Conservation (phyloP, 2,113 vertebrate genomes). For the Heliornis fulica region DNA sequence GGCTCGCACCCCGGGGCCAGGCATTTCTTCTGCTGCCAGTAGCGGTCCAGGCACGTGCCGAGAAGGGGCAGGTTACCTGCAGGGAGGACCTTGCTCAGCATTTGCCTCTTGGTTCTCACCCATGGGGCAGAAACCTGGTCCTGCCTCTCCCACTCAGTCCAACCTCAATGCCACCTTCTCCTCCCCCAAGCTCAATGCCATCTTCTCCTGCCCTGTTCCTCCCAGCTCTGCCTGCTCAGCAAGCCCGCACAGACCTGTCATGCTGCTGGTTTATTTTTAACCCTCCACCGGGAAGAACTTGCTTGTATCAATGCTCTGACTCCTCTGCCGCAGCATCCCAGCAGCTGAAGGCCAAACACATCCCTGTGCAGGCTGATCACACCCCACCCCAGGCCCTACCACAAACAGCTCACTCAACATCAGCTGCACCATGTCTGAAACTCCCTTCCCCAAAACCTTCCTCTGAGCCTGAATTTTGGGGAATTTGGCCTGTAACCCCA, state of each 20-base stretch:
- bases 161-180: not conserved
- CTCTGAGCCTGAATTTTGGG: not conserved
- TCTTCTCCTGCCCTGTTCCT: not conserved
- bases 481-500: not conserved
- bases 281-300: not conserved
- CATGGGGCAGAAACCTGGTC: not conserved
- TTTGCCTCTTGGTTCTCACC: not conserved
- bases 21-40: conserved; percentile 92
- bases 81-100: not conserved
- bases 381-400: not conserved
- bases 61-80: conserved; percentile 79
- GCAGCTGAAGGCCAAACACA: not conserved
- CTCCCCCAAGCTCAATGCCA: not conserved
- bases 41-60: conserved; percentile 81
- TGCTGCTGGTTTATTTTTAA: not conserved
- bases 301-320: not conserved
- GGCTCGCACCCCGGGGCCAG: conserved; percentile 95
- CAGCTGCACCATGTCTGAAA: not conserved
- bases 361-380: not conserved
- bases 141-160: not conserved
- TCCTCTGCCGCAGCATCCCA: not conserved
- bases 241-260: not conserved
- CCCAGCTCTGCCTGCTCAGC: fast-evolving
- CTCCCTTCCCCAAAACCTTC: not conserved
- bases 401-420: not conserved